Percentiles rank a stretch among this genome's conserved stretches.
Conservation (phyloP, 1,140 invertebrate species). For the Mesaphorura yosii region DNA sequence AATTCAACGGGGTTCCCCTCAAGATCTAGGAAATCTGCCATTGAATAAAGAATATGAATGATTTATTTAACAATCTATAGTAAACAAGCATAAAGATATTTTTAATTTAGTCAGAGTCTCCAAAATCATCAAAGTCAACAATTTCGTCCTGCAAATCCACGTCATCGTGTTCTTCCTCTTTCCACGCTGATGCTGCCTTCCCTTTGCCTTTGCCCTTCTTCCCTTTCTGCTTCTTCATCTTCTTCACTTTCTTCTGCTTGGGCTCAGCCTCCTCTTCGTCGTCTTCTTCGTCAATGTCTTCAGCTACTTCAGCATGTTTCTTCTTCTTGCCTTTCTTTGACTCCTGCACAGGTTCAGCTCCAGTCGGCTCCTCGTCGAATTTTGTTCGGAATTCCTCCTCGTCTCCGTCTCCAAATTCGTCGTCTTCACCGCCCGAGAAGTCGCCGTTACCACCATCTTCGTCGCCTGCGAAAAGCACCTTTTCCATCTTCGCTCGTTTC, state of each 20-base stretch:
- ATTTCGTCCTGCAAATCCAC: conserved; percentile 23
- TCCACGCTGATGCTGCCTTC: conserved; percentile 1
- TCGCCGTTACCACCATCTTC: conserved; percentile 6
- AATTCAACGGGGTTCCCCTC: too few relatives aligned
- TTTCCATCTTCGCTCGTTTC: too few relatives aligned
- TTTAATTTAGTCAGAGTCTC: conserved; percentile 25
- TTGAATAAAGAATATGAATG: too few relatives aligned
- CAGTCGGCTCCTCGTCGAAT: conserved; percentile 19
- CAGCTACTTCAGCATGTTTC: neutral
- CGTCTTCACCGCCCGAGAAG: conserved; percentile 5
- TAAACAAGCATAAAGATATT: too few relatives aligned
- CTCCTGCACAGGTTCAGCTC: neutral
- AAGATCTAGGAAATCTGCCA: too few relatives aligned
- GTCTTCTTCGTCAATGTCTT: neutral
- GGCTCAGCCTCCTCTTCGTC: conserved; percentile 5
- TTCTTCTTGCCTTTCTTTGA: conserved; percentile 9
- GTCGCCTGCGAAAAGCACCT: conserved; percentile 3
- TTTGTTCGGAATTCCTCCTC: conserved; percentile 23
- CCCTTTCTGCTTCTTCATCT: conserved; percentile 15
- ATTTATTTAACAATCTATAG: too few relatives aligned
- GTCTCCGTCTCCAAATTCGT: conserved; percentile 13
- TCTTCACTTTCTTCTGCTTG: neutral
- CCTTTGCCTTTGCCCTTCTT: conserved; percentile 5
- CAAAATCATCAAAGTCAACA: conserved; percentile 30
- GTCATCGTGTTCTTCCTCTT: neutral